Conservation (phyloP, 2,113 vertebrate genomes). For the Cyprinus carpio region DNA sequence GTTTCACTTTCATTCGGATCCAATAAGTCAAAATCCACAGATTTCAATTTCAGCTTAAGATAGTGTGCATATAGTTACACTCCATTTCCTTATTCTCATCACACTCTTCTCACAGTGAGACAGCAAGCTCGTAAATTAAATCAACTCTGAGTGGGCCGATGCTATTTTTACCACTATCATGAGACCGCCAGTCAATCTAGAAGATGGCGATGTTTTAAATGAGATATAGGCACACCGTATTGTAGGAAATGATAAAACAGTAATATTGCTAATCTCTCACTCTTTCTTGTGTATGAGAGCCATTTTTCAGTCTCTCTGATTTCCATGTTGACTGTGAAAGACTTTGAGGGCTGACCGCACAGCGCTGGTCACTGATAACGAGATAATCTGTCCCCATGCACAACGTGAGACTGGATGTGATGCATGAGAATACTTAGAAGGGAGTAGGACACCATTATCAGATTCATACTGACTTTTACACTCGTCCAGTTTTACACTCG, state of each 20-base stretch:
- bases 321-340: neutral
- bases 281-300: neutral
- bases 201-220: slow-evolving; percentile 67
- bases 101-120: slow-evolving; percentile 34
- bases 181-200: slow-evolving; percentile 71
- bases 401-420: slow-evolving; percentile 27
- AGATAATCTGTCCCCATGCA: slow-evolving; percentile 39
- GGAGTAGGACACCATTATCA: slow-evolving; percentile 35
- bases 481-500: neutral
- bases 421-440: slow-evolving; percentile 8
- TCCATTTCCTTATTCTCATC: slow-evolving; percentile 39
- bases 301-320: neutral
- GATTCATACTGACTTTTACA: slow-evolving; percentile 37
- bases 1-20: slow-evolving; percentile 17
- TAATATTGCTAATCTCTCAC: neutral
- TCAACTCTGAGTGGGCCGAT: slow-evolving; percentile 68
- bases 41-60: slow-evolving; percentile 32
- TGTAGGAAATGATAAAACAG: slow-evolving; percentile 45
- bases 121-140: slow-evolving; percentile 69
- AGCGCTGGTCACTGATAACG: slow-evolving; percentile 10
- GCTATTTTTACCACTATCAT: slow-evolving; percentile 74
- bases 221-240: slow-evolving; percentile 67
- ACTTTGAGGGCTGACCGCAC: slow-evolving; percentile 1
- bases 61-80: slow-evolving; percentile 13
- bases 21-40: slow-evolving; percentile 38